phyloP scores from a whole-genome alignment of 2,888 invertebrate genomes.

The Acronicta psi region DNA sequence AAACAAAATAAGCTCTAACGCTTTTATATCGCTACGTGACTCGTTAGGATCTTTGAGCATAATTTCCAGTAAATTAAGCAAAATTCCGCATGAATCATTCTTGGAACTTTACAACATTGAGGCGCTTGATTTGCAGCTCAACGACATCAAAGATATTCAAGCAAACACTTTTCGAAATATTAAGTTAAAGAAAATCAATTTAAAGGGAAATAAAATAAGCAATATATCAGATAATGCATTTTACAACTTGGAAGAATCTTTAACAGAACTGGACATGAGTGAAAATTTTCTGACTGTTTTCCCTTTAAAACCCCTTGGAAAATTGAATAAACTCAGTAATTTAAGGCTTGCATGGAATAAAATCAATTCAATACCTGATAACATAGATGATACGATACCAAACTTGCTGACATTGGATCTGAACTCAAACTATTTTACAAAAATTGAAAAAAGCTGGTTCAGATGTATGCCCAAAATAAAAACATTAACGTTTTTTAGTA shows the following conservation, averaged over 20 bases:
- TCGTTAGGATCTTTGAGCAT: constrained; percentile 93
- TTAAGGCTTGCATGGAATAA: constrained; percentile 95
- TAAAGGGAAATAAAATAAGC: constrained; percentile 95
- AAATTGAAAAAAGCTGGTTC: constrained; percentile 93
- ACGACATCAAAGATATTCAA: constrained; percentile 94
- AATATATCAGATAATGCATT: constrained; percentile 96
- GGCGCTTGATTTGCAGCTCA: constrained; percentile 95
- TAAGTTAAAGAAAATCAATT: constrained; percentile 93
- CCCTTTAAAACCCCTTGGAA: constrained; percentile 93
- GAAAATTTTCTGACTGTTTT: constrained; percentile 96
- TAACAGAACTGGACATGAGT: constrained; percentile 95
- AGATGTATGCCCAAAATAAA: constrained; percentile 93
- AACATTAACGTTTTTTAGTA: constrained; percentile 95
- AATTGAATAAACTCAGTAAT: constrained; percentile 92
- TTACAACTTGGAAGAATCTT: constrained; percentile 92
- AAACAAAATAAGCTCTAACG: constrained; percentile 91
- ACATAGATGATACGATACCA: constrained; percentile 91
- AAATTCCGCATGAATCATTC: constrained; percentile 94
- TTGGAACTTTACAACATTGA: constrained; percentile 92
- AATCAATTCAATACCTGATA: constrained; percentile 93
- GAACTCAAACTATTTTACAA: constrained; percentile 95
- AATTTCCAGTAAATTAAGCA: constrained; percentile 92
- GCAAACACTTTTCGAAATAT: constrained; percentile 95
- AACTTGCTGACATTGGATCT: constrained; percentile 94
- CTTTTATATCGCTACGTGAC: constrained; percentile 91